Percentiles rank a stretch among this genome's conserved stretches.
These are phyloP conservation scores for Psilopsiagon aurifrons DNA, from an alignment of 2,113 vertebrate genomes.

Conservation along the genomic window DNA sequence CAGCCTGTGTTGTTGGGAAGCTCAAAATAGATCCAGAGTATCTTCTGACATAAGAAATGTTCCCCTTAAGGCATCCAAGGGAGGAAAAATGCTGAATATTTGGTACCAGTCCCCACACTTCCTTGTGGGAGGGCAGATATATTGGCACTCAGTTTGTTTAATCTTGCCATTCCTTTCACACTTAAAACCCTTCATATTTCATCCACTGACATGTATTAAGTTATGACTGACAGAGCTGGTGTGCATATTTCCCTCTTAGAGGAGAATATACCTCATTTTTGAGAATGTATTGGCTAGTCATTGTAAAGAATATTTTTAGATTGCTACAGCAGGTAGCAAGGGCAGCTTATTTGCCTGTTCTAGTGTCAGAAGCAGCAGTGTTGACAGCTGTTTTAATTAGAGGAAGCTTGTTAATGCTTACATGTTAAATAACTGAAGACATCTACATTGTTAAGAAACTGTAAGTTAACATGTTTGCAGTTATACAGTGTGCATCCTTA, in stretches of 20 bases:
- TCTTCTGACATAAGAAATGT: neutral
- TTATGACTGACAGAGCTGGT: neutral
- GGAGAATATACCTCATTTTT: neutral
- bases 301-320: neutral
- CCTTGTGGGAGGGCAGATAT: neutral
- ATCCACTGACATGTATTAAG: fast-evolving
- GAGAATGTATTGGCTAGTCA: neutral
- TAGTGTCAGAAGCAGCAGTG: neutral
- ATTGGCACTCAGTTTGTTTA: neutral
- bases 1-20: neutral
- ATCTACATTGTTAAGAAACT: neutral
- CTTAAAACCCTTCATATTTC: neutral
- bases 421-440: neutral
- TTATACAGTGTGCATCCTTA: neutral
- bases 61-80: neutral
- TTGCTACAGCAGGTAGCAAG: neutral
- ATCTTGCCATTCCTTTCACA: neutral
- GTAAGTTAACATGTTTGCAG: neutral
- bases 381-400: neutral
- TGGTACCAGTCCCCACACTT: neutral
- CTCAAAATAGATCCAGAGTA: neutral
- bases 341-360: neutral
- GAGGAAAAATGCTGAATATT: neutral
- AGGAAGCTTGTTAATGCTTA: neutral
- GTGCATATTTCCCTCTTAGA: neutral